Conservation (phyloP, 2,113 vertebrate species). For the Labrus mixtus region DNA sequence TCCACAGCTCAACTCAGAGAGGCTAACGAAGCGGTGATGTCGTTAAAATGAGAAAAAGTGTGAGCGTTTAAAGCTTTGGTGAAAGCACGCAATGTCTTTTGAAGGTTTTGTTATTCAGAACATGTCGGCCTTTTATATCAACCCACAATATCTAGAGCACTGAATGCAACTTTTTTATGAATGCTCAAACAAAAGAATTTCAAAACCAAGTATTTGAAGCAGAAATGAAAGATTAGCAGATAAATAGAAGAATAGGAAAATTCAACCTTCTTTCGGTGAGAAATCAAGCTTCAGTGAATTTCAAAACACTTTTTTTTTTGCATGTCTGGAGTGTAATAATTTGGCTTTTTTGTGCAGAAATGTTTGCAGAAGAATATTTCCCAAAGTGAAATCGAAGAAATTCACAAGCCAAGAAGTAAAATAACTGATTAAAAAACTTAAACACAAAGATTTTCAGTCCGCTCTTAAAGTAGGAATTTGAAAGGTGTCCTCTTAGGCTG, state of each 20-base stretch:
- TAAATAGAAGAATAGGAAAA: background rate
- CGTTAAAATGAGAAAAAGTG: conserved; percentile 33
- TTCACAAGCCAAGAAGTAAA: background rate
- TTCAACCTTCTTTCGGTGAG: background rate
- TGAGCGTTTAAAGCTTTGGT: conserved; percentile 24
- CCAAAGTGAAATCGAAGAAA: background rate
- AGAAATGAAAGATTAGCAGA: conserved; percentile 1
- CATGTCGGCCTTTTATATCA: background rate
- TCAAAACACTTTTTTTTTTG: background rate
- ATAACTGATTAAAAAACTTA: no score
- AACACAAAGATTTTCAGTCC: background rate
- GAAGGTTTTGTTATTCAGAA: background rate
- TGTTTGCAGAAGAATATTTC: no score
- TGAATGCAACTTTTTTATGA: background rate
- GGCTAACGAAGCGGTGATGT: conserved; percentile 9
- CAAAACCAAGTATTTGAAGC: background rate
- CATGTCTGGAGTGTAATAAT: background rate
- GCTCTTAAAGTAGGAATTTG: background rate
- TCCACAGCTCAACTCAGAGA: conserved; percentile 27
- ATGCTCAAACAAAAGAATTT: conserved; percentile 22
- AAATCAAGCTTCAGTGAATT: background rate
- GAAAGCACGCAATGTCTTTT: background rate
- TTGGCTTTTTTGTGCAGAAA: background rate
- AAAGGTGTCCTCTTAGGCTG: background rate
- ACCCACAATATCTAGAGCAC: background rate